Conservation (phyloP, 2,888 invertebrate species). For the Harpagoxenus sublaevis region DNA sequence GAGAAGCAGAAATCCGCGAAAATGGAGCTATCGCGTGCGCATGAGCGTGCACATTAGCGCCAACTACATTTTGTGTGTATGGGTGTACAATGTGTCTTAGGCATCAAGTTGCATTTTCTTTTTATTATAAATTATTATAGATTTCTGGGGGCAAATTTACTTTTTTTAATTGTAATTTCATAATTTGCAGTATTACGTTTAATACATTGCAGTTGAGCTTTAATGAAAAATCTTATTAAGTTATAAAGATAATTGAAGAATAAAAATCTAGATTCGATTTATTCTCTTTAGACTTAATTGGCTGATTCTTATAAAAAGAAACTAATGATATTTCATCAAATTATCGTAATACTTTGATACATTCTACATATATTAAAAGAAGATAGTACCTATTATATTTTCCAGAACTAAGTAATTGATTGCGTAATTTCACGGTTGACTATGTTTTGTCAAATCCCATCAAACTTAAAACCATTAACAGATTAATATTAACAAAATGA, state of each 20-base stretch:
- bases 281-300: background rate
- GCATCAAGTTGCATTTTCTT: background rate
- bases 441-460: background rate
- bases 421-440: background rate
- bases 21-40: conserved; percentile 68
- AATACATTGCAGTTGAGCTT: background rate
- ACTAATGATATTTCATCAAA: background rate
- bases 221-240: background rate
- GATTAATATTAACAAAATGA: background rate
- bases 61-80: conserved; percentile 45
- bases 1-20: conserved; percentile 64
- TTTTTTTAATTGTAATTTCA: background rate
- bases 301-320: background rate
- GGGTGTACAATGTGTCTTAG: background rate
- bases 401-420: background rate
- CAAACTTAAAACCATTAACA: background rate
- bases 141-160: background rate
- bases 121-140: conserved; percentile 2
- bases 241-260: background rate
- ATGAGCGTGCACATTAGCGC: conserved; percentile 40
- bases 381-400: background rate
- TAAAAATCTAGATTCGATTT: background rate
- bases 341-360: background rate
- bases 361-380: background rate
- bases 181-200: background rate